Evolutionary conservation across 2,113 vertebrate species (phyloP).

Genomic region (Oceanodroma tethys): DNA sequence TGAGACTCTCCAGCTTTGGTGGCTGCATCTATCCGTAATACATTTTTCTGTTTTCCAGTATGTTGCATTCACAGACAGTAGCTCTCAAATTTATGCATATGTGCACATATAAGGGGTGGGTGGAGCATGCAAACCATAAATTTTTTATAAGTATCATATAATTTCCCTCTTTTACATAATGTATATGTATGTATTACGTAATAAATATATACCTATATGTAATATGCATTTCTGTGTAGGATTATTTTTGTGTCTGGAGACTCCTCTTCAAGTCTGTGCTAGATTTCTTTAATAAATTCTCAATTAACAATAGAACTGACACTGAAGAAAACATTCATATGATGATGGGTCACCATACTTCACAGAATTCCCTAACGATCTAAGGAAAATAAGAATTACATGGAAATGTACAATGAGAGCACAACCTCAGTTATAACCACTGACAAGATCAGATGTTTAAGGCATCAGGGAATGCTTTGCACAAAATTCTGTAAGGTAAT

Average conservation of each 20-base stretch:
- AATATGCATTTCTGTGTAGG: not conserved
- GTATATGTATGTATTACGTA: not conserved
- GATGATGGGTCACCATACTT: not conserved
- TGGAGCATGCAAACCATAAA: not conserved
- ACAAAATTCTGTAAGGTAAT: not conserved
- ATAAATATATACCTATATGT: rapidly evolving
- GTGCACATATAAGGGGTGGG: rapidly evolving
- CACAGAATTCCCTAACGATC: not conserved
- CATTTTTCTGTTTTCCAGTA: not conserved
- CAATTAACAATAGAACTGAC: not conserved
- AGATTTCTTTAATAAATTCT: not conserved
- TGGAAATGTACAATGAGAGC: not conserved
- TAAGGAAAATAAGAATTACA: not conserved
- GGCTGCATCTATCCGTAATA: not conserved
- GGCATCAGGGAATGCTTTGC: not conserved
- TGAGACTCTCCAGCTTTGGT: not conserved
- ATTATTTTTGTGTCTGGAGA: not conserved
- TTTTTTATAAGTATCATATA: not conserved
- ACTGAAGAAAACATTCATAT: not conserved
- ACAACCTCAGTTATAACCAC: not conserved
- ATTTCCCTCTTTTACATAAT: not conserved
- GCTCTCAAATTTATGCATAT: not conserved
- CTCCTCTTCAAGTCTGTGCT: not conserved
- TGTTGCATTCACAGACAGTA: not conserved
- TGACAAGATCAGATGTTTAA: not conserved